Evolutionary conservation across 2,797 vertebrate genomes (phyloP), one percentile per base, ranked within the genome.

Genomic region (Malacoctenus gilli): DNA sequence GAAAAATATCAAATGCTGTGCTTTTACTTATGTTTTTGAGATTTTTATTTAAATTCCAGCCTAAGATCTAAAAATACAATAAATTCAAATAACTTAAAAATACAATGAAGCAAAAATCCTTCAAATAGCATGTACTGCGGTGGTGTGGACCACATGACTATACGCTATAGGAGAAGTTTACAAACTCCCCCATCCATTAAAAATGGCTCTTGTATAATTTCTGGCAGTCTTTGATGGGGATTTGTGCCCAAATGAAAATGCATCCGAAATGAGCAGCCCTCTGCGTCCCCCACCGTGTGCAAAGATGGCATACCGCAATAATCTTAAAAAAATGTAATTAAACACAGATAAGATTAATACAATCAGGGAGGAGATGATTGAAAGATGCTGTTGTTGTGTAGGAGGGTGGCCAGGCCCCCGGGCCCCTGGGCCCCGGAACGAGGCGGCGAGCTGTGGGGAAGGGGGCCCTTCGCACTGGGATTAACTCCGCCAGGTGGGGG

Each of bases 251-350:
- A 89, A 91, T 89, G 85, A 86, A 90, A 89, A 88, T 87, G 87
- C 85, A 91, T 91, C 43, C 18, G 77, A 88, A 92, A 90, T 89
- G 87, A 90, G 87, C 83, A 89, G 83, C 87, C 88, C 82, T 90
- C 80, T 72, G 84, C 8, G 86, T 79, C 87, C 86, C 90, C 91
- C 87, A 92, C 91, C 84, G 91, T 77, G 92, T 69, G 84, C 85
- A 91, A 92, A 92, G 89, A 89, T 91, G 90, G 90, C 88, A 89
- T 90, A 80, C 88, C 78, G 89, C 89, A 90, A 90, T 90, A 88
- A 89, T 91, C 85, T 89, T 89, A 89, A 91, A 92, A 91, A 91
- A 93, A 92, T 92, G 88, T 92, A 92, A 92, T 93, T 92, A 93
- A 92, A 92, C 87, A 86, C 85, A 92, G 88, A 92, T 92, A 91